Evolutionary conservation across 2,113 vertebrate genomes (phyloP).

Genomic region (Eulemur rufifrons): DNA sequence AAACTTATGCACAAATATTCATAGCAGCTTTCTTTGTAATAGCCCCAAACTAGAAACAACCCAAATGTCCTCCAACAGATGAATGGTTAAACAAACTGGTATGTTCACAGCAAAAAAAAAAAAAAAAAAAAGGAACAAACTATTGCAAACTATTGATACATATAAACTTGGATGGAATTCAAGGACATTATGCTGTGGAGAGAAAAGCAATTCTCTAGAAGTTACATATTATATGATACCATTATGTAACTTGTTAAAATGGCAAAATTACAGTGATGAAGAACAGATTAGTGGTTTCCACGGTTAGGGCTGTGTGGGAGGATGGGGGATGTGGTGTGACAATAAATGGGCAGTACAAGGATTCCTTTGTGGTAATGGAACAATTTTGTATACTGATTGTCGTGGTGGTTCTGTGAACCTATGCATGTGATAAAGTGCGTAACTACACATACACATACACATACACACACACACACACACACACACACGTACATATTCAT

Average conservation of each 20-base stretch:
- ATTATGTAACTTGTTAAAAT: slow-evolving; percentile 20
- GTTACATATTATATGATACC: neutral
- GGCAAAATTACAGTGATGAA: neutral
- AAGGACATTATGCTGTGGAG: neutral
- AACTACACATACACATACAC: neutral
- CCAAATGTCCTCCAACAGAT: neutral
- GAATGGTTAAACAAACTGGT: neutral
- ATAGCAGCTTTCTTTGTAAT: neutral
- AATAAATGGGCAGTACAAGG: neutral
- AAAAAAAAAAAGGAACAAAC: neutral
- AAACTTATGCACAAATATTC: slow-evolving; percentile 13
- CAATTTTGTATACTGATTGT: neutral
- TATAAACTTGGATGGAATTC: neutral
- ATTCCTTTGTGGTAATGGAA: neutral
- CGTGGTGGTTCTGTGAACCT: neutral
- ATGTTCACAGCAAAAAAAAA: neutral
- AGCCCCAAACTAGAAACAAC: neutral
- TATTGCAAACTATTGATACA: neutral
- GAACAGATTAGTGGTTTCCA: neutral
- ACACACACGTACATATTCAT: neutral
- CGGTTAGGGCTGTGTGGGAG: neutral
- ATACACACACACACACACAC: neutral
- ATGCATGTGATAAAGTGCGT: neutral
- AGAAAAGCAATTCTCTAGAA: neutral
- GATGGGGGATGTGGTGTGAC: neutral